phyloP scores from a whole-genome alignment of 2,797 vertebrate species.

The Rousettus madagascariensis region DNA sequence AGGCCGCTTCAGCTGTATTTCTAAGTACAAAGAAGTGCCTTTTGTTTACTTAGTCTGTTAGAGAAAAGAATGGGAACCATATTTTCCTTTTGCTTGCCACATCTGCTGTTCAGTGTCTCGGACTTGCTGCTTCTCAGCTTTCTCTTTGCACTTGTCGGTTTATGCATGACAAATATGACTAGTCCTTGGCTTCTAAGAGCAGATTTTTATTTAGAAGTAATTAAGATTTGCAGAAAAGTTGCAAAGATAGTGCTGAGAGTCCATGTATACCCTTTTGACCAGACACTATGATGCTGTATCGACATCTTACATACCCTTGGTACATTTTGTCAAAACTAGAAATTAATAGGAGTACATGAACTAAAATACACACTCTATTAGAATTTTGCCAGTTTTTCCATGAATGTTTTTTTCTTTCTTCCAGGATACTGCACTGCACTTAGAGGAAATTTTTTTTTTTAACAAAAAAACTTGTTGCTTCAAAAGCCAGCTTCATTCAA shows the following conservation, averaged over 20 bases:
- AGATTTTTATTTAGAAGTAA: neutral
- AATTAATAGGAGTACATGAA: neutral
- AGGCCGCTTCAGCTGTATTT: neutral
- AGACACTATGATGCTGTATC: neutral
- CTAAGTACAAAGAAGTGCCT: neutral
- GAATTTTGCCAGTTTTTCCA: neutral
- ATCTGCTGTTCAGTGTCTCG: neutral
- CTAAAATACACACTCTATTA: neutral
- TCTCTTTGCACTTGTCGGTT: neutral
- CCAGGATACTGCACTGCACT: neutral
- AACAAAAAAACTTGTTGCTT: neutral
- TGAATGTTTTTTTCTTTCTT: neutral
- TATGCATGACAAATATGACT: fast-evolving
- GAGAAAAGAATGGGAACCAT: neutral
- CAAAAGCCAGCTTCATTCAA: neutral
- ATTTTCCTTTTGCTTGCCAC: neutral
- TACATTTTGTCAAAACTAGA: neutral
- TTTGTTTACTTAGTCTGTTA: neutral
- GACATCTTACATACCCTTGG: fast-evolving
- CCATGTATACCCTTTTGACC: neutral
- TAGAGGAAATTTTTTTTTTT: neutral
- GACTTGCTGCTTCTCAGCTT: neutral
- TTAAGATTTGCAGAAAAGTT: neutral
- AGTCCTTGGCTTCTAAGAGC: neutral
- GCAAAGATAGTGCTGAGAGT: neutral